Base-by-base conservation (phyloP, 2,888 invertebrate species). In the Pomacea canaliculata region DNA sequence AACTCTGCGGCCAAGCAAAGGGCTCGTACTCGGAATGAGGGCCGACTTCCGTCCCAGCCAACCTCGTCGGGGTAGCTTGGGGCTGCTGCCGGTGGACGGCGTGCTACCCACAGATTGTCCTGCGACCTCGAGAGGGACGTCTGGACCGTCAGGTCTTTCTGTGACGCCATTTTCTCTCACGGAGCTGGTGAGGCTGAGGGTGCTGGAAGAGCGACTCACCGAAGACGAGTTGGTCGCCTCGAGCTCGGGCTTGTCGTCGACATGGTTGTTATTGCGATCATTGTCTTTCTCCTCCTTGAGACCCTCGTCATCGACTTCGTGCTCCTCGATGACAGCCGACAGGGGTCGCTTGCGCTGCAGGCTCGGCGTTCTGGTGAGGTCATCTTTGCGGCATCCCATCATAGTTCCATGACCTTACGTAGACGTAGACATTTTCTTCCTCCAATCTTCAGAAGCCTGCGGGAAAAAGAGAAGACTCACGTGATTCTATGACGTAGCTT, bases 321-420 rank as follows among this genome's bases (percentile, higher is more conserved):
- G 19, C 51, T 80, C 78, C 67, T 76, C 76, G 65, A 78, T 77
- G 51, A 80, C 76, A 48, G 76, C 74, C 16, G 78, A 76, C 10
- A 76, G 68, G 16, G 77, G 80, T 8, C 72, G 71, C 49, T 75
- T 78, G 9, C 76, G 73, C 48, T 76, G 70, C n/a, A 48, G 70
- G 19, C 72, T 80, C 2, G 73, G 74, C n/a, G 76, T 73, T 48
- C 65, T 62, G 60, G n/a, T 76, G 62, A 65, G 69, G 65, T 78
- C 79, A 56, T 76, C 78, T 60, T 72, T 73, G 7, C 69, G 71
- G 23, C 71, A 74, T 23, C 74, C 76, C 79, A 79, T 79, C 56
- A 49, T 51, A 66, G 5, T 68, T 27, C 23, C 19, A 46, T 46
- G 68, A 68, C 63, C 2, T 63, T 19, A 63, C 19, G 10, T 63